Percentiles rank a stretch among this genome's conserved stretches.
Conservation (phyloP, 2,113 vertebrate genomes). For the Climacteris rufus region DNA sequence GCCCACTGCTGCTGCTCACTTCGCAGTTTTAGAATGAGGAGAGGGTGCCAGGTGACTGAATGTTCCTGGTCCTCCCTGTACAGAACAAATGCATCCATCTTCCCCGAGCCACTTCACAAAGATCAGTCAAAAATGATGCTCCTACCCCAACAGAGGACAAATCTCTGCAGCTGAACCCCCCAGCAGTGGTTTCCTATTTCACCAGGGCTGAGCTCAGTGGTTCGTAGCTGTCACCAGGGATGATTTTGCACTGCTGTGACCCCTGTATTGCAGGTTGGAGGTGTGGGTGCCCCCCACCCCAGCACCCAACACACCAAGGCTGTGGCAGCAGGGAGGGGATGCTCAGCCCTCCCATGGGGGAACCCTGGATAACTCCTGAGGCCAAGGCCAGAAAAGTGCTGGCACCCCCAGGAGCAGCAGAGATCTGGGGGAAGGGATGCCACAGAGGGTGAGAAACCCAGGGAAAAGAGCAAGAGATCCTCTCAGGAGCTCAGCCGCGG, state of each 20-base stretch:
- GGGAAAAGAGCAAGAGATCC: rapidly evolving
- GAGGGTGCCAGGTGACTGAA: neutral
- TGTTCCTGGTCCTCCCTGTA: neutral
- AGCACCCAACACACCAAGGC: too few relatives aligned
- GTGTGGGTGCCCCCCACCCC: neutral
- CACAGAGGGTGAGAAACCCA: rapidly evolving
- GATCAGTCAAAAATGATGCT: neutral
- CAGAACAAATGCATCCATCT: neutral
- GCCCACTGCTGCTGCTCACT: neutral
- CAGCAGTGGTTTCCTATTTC: neutral
- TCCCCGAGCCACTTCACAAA: neutral
- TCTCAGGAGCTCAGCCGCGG: neutral
- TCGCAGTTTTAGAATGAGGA: too few relatives aligned
- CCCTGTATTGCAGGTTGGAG: neutral
- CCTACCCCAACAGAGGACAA: neutral
- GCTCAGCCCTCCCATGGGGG: neutral
- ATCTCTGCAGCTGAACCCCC: neutral
- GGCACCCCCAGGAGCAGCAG: neutral
- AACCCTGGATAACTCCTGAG: neutral
- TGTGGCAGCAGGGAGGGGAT: neutral
- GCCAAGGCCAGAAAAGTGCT: neutral
- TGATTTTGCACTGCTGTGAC: neutral
- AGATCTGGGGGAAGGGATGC: neutral
- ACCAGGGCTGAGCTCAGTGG: neutral
- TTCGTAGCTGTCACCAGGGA: neutral